phyloP scores from a whole-genome alignment of 2,797 vertebrate genomes.

The Pseudocheirus occidentalis region DNA sequence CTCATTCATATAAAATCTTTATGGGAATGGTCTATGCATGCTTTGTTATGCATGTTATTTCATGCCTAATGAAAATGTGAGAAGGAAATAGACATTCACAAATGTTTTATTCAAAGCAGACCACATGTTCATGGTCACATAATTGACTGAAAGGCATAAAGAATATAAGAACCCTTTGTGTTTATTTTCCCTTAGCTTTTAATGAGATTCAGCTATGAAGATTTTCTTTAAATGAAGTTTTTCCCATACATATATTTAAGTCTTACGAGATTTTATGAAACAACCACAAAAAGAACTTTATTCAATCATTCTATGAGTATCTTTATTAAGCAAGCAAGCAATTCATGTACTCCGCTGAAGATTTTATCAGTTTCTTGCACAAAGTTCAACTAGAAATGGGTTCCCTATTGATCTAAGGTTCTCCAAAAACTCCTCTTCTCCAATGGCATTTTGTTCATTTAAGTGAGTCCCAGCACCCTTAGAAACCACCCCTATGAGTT shows the following conservation, averaged over 20 bases:
- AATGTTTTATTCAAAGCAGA: background rate
- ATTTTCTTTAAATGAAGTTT: background rate
- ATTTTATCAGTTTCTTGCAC: background rate
- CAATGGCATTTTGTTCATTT: background rate
- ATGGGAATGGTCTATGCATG: background rate
- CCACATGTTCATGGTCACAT: background rate
- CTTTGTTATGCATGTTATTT: background rate
- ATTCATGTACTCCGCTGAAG: background rate
- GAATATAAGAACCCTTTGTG: background rate
- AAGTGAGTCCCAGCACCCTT: background rate
- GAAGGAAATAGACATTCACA: background rate
- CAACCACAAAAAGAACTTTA: background rate
- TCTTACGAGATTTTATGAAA: background rate
- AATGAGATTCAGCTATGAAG: background rate
- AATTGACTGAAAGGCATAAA: background rate
- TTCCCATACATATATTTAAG: background rate
- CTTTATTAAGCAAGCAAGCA: background rate
- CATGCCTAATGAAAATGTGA: background rate
- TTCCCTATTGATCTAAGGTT: background rate
- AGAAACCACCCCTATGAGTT: background rate
- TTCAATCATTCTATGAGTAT: background rate
- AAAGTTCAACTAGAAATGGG: background rate
- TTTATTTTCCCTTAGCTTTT: background rate
- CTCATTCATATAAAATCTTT: background rate
- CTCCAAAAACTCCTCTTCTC: background rate